These are phyloP conservation scores for Parnassius smintheus DNA, from an alignment of 2,888 invertebrate species.

Conservation along the genomic window DNA sequence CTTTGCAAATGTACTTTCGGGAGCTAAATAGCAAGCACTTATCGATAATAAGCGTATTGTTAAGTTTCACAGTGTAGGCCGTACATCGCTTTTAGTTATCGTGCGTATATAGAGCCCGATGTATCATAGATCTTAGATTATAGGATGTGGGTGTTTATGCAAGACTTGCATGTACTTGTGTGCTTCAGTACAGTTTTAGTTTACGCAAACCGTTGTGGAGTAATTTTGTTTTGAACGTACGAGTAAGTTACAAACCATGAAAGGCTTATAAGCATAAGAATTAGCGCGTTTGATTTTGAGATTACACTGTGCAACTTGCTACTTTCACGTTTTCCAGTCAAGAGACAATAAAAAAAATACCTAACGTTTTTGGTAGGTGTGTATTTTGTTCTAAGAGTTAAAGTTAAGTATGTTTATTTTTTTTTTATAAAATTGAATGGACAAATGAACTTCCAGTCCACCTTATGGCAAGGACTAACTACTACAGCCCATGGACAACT, in stretches of 20 bases:
- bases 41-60: background rate
- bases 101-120: conserved; percentile 6
- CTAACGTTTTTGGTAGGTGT: too few relatives aligned
- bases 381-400: too few relatives aligned
- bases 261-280: background rate
- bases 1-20: background rate
- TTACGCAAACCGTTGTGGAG: conserved; percentile 14
- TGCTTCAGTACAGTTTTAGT: conserved; percentile 3
- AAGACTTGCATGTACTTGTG: conserved; percentile 10
- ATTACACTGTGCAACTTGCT: too few relatives aligned
- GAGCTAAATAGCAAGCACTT: too few relatives aligned
- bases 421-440: too few relatives aligned
- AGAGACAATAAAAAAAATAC: too few relatives aligned
- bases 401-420: too few relatives aligned
- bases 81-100: conserved; percentile 9
- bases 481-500: too few relatives aligned
- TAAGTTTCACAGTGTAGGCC: conserved; percentile 2
- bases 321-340: too few relatives aligned
- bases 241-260: background rate
- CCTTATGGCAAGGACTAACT: too few relatives aligned
- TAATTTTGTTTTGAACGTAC: conserved; percentile 3
- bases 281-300: too few relatives aligned
- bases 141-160: conserved; percentile 5
- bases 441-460: too few relatives aligned
- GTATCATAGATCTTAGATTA: conserved; percentile 18